These are phyloP conservation scores for Epinotia nisella DNA, from an alignment of 2,888 invertebrate species.

Conservation along the genomic window DNA sequence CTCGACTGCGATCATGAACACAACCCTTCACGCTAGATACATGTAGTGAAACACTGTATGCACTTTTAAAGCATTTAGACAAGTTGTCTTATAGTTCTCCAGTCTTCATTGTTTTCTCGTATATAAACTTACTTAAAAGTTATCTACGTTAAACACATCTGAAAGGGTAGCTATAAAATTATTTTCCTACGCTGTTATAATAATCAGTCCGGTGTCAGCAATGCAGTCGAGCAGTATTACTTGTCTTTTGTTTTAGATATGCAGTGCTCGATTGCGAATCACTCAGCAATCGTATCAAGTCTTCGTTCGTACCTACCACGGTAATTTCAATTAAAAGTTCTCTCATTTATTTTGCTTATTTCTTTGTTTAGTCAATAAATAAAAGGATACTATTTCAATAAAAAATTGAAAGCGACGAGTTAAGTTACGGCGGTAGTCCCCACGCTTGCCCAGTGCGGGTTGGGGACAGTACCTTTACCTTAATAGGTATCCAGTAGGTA, in stretches of 20 bases:
- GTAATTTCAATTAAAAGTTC: background rate
- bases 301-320: background rate
- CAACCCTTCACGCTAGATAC: background rate
- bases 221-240: constrained; percentile 21
- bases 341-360: background rate
- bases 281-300: constrained; percentile 8
- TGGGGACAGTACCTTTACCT: too few species aligned
- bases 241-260: constrained; percentile 34
- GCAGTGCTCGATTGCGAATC: background rate
- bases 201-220: constrained; percentile 8
- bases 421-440: too few species aligned
- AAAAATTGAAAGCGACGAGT: background rate
- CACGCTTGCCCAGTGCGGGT: too few species aligned
- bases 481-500: too few species aligned
- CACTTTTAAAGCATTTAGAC: background rate
- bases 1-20: constrained; percentile 27
- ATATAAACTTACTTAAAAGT: constrained; percentile 22
- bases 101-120: constrained; percentile 20
- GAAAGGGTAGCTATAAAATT: constrained; percentile 1
- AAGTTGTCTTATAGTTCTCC: background rate
- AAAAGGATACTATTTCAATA: background rate
- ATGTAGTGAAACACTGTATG: background rate
- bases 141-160: constrained; percentile 4
- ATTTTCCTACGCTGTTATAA: background rate
- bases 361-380: background rate